phyloP scores from a whole-genome alignment of 2,113 vertebrate species.

The Aptenodytes forsteri region DNA sequence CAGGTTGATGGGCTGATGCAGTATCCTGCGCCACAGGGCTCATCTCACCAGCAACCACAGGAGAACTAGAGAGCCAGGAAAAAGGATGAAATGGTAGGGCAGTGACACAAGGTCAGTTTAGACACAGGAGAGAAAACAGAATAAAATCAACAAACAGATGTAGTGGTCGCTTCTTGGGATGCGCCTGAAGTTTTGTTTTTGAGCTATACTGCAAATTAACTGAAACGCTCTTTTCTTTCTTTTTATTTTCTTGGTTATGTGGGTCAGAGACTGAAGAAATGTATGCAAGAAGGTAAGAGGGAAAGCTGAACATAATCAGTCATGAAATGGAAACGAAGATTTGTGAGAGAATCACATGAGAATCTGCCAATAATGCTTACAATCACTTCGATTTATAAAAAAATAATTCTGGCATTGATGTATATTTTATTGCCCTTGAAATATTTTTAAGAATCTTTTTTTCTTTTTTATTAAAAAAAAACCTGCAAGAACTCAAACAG shows the following conservation, averaged over 20 bases:
- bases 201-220: neutral
- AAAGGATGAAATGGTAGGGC: neutral
- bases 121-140: neutral
- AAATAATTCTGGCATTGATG: neutral
- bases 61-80: neutral
- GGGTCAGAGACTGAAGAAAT: neutral
- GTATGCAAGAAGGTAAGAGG: neutral
- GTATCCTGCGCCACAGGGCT: neutral
- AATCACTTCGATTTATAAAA: neutral
- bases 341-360: neutral
- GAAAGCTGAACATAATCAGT: neutral
- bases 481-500: neutral
- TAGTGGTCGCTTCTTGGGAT: neutral
- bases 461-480: neutral
- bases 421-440: neutral
- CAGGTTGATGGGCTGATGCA: neutral
- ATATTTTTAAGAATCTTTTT: neutral
- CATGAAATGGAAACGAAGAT: neutral
- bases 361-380: neutral
- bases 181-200: neutral
- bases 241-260: neutral
- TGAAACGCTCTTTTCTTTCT: neutral
- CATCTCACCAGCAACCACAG: neutral
- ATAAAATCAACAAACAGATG: neutral
- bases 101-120: neutral